Percentiles rank a stretch among this genome's conserved stretches.
These are phyloP conservation scores for Actinostola sp. DNA, from an alignment of 92 coral and sea anemone genomes.

Conservation along the genomic window DNA sequence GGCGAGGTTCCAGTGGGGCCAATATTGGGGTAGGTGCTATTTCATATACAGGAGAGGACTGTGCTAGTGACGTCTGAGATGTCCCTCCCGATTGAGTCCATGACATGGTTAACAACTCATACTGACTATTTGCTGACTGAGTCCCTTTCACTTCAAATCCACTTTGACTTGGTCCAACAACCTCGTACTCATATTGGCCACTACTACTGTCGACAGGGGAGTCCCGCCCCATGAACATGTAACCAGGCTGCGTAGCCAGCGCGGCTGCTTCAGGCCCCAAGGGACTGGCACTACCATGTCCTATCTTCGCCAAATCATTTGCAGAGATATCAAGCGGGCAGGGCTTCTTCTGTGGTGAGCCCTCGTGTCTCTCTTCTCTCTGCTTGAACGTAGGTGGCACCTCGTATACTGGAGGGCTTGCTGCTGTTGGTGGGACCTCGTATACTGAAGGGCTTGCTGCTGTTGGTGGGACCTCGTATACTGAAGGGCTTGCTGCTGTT, in stretches of 20 bases:
- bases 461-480: slow-evolving; percentile 42
- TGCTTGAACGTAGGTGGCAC: slow-evolving; percentile 41
- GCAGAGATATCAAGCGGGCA: slow-evolving; percentile 51
- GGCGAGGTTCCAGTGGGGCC: slow-evolving; percentile 28
- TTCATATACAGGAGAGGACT: slow-evolving; percentile 71
- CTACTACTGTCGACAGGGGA: slow-evolving; percentile 5
- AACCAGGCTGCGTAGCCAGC: slow-evolving; percentile 72
- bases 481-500: too few relatives aligned
- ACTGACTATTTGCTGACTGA: slow-evolving; percentile 14
- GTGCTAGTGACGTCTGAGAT: slow-evolving; percentile 24
- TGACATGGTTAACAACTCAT: slow-evolving; percentile 42
- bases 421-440: slow-evolving; percentile 35
- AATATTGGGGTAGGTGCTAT: slow-evolving; percentile 64
- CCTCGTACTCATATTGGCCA: slow-evolving; percentile 24
- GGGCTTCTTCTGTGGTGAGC: slow-evolving; percentile 1
- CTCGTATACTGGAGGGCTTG: slow-evolving; percentile 31
- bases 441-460: slow-evolving; percentile 33
- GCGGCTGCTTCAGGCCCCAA: slow-evolving; percentile 61
- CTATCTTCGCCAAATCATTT: slow-evolving; percentile 42
- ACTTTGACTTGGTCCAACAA: slow-evolving; percentile 7
- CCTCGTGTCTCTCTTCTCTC: neutral
- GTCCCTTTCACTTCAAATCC: neutral
- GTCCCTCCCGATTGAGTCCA: slow-evolving; percentile 36
- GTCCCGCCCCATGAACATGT: slow-evolving; percentile 65
- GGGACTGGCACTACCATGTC: neutral